Conservation (phyloP, 1,140 invertebrate species). For the Formica exsecta region DNA sequence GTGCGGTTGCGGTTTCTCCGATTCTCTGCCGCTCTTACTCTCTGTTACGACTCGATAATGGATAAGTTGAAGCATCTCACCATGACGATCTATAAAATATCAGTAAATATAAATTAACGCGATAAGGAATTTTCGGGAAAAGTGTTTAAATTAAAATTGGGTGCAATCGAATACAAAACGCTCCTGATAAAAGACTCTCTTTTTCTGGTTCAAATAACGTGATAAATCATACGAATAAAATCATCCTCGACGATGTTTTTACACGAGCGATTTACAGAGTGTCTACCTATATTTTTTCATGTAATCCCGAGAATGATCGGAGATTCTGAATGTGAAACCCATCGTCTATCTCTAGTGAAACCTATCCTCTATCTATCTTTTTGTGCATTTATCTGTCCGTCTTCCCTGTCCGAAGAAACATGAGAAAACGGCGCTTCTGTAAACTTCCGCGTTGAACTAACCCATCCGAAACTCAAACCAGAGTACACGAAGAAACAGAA, state of each 20-base stretch:
- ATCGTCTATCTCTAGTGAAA: no score
- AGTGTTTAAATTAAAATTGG: not conserved
- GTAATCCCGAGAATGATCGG: not conserved
- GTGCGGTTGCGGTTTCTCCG: constrained; percentile 60
- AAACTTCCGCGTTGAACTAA: constrained; percentile 14
- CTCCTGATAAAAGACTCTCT: not conserved
- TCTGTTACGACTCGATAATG: constrained; percentile 67
- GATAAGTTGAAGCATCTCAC: constrained; percentile 65
- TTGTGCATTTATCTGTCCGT: not conserved
- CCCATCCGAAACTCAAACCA: constrained; percentile 14
- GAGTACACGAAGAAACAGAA: constrained; percentile 14
- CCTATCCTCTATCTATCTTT: not conserved
- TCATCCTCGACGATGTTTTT: constrained; percentile 13
- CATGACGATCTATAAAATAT: constrained; percentile 14
- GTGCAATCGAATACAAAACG: not conserved
- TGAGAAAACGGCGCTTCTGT: not conserved
- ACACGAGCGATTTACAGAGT: not conserved
- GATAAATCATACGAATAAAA: not conserved
- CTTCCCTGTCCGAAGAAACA: not conserved
- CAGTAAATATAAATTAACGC: not conserved
- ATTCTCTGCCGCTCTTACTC: constrained; percentile 28
- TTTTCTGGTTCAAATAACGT: not conserved
- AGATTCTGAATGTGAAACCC: constrained; percentile 1
- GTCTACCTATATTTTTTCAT: not conserved
- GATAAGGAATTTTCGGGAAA: constrained; percentile 18